phyloP scores from a whole-genome alignment of 2,888 invertebrate genomes.

The Conops quadrifasciatus region DNA sequence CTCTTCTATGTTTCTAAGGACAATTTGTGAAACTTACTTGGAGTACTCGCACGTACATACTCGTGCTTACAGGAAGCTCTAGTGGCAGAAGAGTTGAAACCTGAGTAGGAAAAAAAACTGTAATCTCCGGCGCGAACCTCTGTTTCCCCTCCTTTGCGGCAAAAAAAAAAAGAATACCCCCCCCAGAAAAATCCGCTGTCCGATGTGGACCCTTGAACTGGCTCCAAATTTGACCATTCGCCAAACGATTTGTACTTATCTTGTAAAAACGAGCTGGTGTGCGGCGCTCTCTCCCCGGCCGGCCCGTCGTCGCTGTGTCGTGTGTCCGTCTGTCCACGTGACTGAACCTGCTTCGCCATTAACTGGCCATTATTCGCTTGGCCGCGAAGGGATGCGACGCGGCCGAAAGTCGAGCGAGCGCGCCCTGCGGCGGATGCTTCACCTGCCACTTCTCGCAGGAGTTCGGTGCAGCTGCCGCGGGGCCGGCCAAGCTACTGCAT shows the following conservation, averaged over 20 bases:
- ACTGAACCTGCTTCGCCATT: not conserved
- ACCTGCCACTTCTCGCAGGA: not conserved
- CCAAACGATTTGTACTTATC: conserved; percentile 6
- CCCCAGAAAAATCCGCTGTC: no score
- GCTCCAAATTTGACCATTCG: not conserved
- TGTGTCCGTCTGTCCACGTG: not conserved
- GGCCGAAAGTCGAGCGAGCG: no score
- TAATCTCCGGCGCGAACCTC: no score
- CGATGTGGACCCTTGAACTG: no score
- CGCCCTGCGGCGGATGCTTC: not conserved
- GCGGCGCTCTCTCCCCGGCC: not conserved
- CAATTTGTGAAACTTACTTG: no score
- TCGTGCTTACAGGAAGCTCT: no score
- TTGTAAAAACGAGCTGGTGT: conserved; percentile 1
- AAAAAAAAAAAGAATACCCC: no score
- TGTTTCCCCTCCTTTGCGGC: no score
- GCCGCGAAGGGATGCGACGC: not conserved
- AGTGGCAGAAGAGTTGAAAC: no score
- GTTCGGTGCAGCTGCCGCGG: conserved; percentile 21
- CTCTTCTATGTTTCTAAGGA: no score
- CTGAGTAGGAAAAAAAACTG: no score
- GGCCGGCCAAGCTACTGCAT: conserved; percentile 14
- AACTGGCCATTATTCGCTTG: not conserved
- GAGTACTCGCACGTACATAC: no score
- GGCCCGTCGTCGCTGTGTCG: not conserved